Evolutionary conservation across 1,140 invertebrate species (phyloP), one percentile per base, ranked within the genome.

Genomic region (Drosophila kepulauana): DNA sequence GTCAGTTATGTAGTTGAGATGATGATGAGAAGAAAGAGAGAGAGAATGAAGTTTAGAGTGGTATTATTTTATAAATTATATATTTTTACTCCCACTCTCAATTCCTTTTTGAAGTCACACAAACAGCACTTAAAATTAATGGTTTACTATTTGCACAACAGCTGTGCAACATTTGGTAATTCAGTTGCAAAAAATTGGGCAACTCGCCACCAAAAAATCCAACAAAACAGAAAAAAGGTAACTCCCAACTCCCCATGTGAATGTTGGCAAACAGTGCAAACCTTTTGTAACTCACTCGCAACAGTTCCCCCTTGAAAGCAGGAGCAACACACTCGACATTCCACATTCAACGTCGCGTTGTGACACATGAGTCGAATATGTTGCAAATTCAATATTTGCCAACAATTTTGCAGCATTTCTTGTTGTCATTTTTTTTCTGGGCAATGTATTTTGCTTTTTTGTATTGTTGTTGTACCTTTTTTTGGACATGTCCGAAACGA

Each of bases 371-470:
- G 85, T 85, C 84, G 85, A 87, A 87, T 87, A 84, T 87, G 91
- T 89, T 91, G 91, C 91, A 92, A 89, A 82, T 91, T 92, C 91
- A 92, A 92, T 92, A 92, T 92, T 92, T 92, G 85, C 91, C 78
- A 88, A 91, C 91, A 91, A 91, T 89, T 92, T 91, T 89, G 75
- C 79, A 80, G 79, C 72, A 46, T 84, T 88, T 76, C 78, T 75
- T 80, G 63, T 72, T 71, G 8, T 49, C 13, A 13, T 28, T 74
- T 64, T 54, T 20, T 61, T 66, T 78, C 74, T 61, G 67, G 49
- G 59, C 20, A 63, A 41, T 43, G 30, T 52, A 59, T 61, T 61
- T 66, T 65, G 20, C 25, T 45, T 71, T 71, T 38, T 10, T 8
- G 20, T 25, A 25, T 35, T 25, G 62, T 54, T 58, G 41, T 64